A percentile compares a stretch with the other conserved stretches of the same genome.
These are phyloP conservation scores for Ambastaia sidthimunki DNA, from an alignment of 2,797 vertebrate genomes.

Conservation along the genomic window DNA sequence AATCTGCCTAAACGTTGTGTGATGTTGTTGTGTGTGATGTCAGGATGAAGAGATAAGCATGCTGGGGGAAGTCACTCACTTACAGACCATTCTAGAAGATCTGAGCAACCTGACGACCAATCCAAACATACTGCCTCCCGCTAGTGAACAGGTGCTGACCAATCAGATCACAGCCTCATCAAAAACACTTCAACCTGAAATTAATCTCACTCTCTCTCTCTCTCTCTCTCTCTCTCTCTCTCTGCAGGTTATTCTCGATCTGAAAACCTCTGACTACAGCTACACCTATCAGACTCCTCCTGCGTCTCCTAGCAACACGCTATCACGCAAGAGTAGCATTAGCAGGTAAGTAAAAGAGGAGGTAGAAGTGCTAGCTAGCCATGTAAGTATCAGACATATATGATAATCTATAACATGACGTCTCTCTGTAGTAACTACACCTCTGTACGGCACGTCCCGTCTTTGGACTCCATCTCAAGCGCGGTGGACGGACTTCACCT, in stretches of 20 bases:
- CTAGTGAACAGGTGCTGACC: constrained; percentile 82
- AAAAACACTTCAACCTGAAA: no score
- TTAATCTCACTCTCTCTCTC: no score
- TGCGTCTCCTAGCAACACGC: constrained; percentile 80
- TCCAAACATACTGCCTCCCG: constrained; percentile 78
- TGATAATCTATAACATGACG: not conserved
- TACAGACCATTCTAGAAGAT: constrained; percentile 85
- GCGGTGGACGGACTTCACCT: constrained; percentile 79
- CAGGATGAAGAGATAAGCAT: constrained; percentile 86
- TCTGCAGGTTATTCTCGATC: constrained; percentile 81
- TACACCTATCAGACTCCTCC: constrained; percentile 85
- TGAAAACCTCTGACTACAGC: constrained; percentile 83
- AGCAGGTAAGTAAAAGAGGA: constrained; percentile 74
- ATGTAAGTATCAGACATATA: not conserved
- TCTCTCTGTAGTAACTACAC: constrained; percentile 70
- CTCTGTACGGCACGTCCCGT: constrained; percentile 82
- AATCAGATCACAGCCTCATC: no score
- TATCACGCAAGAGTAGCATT: constrained; percentile 85
- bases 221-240: not conserved
- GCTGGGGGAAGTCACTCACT: constrained; percentile 84
- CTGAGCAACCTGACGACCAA: constrained; percentile 79
- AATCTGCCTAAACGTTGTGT: not conserved
- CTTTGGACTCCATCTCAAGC: constrained; percentile 83
- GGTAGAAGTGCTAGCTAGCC: not conserved
- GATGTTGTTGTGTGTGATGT: not conserved